Evolutionary conservation across 2,888 invertebrate genomes (phyloP).

Genomic region (Drosophila multiciliata): DNA sequence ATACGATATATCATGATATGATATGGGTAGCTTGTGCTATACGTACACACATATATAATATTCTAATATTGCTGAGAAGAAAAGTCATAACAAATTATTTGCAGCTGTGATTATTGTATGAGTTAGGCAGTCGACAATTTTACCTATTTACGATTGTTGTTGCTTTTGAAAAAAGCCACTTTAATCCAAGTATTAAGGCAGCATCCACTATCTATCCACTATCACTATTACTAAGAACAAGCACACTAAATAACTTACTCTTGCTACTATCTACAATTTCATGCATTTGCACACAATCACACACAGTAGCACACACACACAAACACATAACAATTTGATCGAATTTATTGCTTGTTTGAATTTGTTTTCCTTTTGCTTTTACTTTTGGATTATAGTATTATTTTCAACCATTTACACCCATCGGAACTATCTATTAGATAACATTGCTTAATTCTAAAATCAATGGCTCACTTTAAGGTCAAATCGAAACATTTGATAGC

Average conservation of each 20-base stretch:
- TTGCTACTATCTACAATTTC: slow-evolving; percentile 11
- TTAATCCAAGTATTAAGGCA: slow-evolving; percentile 38
- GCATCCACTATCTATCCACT: slow-evolving; percentile 14
- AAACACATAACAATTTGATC: slow-evolving; percentile 31
- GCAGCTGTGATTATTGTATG: slow-evolving; percentile 68
- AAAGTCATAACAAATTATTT: slow-evolving; percentile 57
- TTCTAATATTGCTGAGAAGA: slow-evolving; percentile 47
- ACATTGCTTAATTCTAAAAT: slow-evolving; percentile 3
- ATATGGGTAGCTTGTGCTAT: slow-evolving; percentile 27
- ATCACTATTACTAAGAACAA: slow-evolving; percentile 32
- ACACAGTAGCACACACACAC: not conserved
- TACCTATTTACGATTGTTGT: slow-evolving; percentile 38
- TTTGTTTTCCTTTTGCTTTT: slow-evolving; percentile 26
- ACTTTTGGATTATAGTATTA: slow-evolving; percentile 50
- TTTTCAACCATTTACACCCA: slow-evolving; percentile 24
- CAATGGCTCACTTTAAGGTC: not conserved
- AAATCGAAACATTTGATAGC: slow-evolving; percentile 5
- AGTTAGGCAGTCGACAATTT: slow-evolving; percentile 50
- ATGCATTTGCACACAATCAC: slow-evolving; percentile 26
- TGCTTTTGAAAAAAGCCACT: slow-evolving; percentile 11
- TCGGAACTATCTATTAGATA: slow-evolving; percentile 3
- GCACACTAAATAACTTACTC: slow-evolving; percentile 26
- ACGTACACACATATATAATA: slow-evolving; percentile 10
- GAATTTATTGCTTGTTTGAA: slow-evolving; percentile 65
- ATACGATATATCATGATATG: slow-evolving; percentile 24